phyloP scores from a whole-genome alignment of 2,888 invertebrate genomes.

The Palloptera scutellata region DNA sequence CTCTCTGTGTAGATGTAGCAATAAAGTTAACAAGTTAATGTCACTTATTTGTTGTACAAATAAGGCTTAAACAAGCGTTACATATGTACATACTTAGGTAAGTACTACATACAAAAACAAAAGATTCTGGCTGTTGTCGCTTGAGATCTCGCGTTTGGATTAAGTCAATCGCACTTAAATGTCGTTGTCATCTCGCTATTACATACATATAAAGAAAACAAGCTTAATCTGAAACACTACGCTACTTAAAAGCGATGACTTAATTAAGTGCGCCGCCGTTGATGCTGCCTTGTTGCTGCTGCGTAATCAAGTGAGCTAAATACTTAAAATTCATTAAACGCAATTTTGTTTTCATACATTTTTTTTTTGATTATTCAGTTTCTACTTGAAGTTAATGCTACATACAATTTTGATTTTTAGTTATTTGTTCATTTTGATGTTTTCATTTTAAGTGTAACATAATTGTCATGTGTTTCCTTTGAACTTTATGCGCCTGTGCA shows the following conservation, averaged over 20 bases:
- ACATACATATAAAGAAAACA: slow-evolving; percentile 21
- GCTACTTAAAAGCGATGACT: slow-evolving; percentile 49
- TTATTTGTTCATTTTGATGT: no score
- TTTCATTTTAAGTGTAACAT: no score
- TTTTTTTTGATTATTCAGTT: neutral
- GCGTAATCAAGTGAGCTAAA: slow-evolving; percentile 45
- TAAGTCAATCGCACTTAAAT: slow-evolving; percentile 56
- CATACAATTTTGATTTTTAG: neutral
- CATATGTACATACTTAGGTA: no score
- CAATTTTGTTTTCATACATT: neutral
- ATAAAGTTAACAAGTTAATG: slow-evolving; percentile 42
- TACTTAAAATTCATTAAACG: neutral
- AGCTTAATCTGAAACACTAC: slow-evolving; percentile 5
- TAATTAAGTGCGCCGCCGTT: slow-evolving; percentile 43
- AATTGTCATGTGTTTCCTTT: slow-evolving; percentile 47
- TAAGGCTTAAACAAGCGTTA: slow-evolving; percentile 45
- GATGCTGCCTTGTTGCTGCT: slow-evolving; percentile 37
- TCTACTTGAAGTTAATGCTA: neutral
- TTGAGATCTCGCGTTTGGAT: slow-evolving; percentile 37
- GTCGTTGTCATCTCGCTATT: slow-evolving; percentile 36
- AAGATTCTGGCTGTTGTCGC: no score
- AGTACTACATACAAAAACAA: no score
- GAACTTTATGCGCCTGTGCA: slow-evolving; percentile 57
- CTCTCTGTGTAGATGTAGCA: neutral
- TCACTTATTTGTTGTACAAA: slow-evolving; percentile 53